Evolutionary conservation across 2,797 vertebrate genomes (phyloP).

Genomic region (Mormyrops attenuatus): DNA sequence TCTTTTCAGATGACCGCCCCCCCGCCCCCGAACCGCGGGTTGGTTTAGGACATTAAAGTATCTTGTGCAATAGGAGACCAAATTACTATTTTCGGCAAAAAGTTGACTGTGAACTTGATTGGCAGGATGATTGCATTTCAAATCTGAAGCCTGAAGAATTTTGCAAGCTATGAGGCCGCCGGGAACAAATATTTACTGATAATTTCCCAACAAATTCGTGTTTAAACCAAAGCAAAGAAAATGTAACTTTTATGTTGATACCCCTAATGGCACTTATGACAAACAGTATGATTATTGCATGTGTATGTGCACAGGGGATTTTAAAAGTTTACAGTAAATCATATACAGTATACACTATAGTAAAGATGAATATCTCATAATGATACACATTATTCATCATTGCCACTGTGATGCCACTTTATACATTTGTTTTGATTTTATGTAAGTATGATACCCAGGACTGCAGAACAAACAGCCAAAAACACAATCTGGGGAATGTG

Average conservation of each 20-base stretch:
- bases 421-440: not conserved
- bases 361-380: not conserved
- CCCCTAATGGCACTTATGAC: not conserved
- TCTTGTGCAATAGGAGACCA: not conserved
- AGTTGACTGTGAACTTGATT: not conserved
- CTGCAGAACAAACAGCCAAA: not conserved
- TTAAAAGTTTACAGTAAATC: not conserved
- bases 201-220: not conserved
- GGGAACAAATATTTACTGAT: not conserved
- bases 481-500: not conserved
- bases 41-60: not conserved
- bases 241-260: not conserved
- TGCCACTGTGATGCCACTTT: not conserved
- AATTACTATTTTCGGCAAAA: not conserved
- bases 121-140: not conserved
- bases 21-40: slow-evolving; percentile 18
- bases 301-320: not conserved
- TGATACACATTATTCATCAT: not conserved
- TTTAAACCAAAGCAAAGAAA: not conserved
- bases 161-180: not conserved
- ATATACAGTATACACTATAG: not conserved
- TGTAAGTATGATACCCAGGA: not conserved
- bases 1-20: slow-evolving; percentile 41
- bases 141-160: not conserved
- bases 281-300: not conserved